Conservation (phyloP, 2,113 vertebrate species). For the Macquaria ambigua region DNA sequence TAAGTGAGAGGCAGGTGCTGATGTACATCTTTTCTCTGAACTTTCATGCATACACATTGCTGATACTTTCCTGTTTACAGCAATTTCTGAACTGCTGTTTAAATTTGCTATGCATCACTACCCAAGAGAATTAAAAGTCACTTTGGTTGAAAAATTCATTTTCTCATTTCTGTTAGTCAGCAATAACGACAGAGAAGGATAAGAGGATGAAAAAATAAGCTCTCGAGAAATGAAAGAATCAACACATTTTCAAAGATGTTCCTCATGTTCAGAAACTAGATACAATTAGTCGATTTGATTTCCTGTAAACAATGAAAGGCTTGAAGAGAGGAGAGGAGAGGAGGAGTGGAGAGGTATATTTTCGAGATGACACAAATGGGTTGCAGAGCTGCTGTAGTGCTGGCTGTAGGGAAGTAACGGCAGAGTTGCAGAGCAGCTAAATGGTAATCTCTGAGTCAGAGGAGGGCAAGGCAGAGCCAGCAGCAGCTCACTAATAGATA, state of each 20-base stretch:
- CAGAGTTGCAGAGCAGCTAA: conserved; percentile 35
- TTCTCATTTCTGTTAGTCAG: conserved; percentile 9
- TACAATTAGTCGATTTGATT: conserved; percentile 3
- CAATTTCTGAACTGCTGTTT: conserved; percentile 2
- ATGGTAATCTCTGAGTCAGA: conserved; percentile 53
- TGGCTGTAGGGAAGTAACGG: conserved; percentile 28
- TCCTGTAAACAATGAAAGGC: neutral
- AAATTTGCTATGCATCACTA: neutral
- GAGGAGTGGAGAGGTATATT: neutral
- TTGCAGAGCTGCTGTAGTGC: conserved; percentile 15
- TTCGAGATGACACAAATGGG: neutral
- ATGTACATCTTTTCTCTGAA: neutral
- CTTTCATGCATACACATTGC: neutral
- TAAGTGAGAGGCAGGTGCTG: neutral
- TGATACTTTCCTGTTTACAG: conserved; percentile 14
- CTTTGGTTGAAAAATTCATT: neutral
- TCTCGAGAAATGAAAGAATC: neutral
- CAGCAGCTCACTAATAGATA: conserved; percentile 57
- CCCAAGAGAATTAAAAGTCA: conserved; percentile 3
- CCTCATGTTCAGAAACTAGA: neutral
- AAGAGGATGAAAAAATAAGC: neutral
- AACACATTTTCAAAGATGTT: conserved; percentile 14
- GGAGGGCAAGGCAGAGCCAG: conserved; percentile 31
- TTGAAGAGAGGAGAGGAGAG: neutral
- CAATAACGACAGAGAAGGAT: neutral